phyloP scores from a whole-genome alignment of 2,113 vertebrate species.

The Mobula hypostoma region DNA sequence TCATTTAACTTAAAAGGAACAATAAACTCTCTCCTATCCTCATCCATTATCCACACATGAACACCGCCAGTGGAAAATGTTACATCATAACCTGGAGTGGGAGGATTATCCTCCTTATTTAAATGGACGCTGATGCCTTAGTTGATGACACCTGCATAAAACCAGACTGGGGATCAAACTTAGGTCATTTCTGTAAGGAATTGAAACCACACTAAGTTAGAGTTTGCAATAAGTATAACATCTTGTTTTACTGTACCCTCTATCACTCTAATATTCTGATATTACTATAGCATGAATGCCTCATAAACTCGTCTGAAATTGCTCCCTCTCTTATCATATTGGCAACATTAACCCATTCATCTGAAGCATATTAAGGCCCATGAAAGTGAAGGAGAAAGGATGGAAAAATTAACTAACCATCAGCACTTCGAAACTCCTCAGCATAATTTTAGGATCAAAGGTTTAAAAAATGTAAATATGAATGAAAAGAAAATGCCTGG shows the following conservation, averaged over 20 bases:
- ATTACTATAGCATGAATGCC: neutral
- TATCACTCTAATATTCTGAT: neutral
- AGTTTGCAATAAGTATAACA: neutral
- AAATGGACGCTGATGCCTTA: neutral
- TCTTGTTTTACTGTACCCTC: neutral
- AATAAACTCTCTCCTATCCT: neutral
- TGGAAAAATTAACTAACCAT: neutral
- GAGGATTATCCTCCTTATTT: neutral
- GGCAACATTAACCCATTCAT: neutral
- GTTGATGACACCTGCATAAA: neutral
- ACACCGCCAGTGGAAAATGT: neutral
- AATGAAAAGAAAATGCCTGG: neutral
- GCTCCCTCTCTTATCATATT: neutral
- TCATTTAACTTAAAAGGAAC: neutral
- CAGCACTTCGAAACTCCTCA: neutral
- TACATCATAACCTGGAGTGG: neutral
- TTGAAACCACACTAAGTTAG: neutral
- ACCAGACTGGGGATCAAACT: neutral
- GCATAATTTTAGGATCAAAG: neutral
- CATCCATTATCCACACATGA: neutral
- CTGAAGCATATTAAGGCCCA: neutral
- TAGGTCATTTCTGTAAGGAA: neutral
- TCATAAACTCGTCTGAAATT: neutral
- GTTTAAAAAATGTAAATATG: neutral
- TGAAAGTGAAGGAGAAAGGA: neutral